A percentile compares a stretch with the other conserved stretches of the same genome.
Conservation (phyloP, 2,113 vertebrate species). For the Pygathrix nemaeus region DNA sequence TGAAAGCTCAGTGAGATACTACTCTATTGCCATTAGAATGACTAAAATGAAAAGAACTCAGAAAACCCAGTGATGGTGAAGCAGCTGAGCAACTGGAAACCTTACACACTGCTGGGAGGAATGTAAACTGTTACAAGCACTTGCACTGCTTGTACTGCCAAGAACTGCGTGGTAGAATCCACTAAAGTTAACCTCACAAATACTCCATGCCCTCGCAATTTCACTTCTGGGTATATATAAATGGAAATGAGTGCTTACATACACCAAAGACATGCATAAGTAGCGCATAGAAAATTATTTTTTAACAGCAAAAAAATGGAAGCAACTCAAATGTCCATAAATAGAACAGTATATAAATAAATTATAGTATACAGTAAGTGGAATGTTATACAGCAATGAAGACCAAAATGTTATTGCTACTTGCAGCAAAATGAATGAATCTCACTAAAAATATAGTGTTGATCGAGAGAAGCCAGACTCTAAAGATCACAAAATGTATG, state of each 20-base stretch:
- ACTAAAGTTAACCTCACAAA: background rate
- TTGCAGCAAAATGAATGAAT: background rate
- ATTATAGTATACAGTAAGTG: background rate
- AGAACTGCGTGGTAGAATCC: background rate
- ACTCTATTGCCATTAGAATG: background rate
- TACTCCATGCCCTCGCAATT: background rate
- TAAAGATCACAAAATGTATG: background rate
- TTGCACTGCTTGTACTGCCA: too few species aligned
- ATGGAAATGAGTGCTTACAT: background rate
- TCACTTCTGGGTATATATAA: background rate
- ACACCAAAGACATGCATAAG: background rate
- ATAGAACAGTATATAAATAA: background rate
- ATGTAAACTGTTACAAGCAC: background rate
- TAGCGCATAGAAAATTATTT: background rate
- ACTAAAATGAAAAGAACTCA: background rate
- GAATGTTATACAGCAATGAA: background rate
- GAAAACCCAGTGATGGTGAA: background rate
- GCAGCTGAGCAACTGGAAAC: background rate
- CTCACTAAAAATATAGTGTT: background rate
- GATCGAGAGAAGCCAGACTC: background rate
- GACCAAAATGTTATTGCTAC: background rate
- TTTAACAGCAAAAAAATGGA: background rate
- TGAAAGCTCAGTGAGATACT: background rate
- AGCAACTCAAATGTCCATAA: background rate
- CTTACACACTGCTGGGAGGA: background rate